These are phyloP conservation scores for Clitarchus hookeri DNA, from an alignment of 2,888 invertebrate genomes.

Conservation along the genomic window DNA sequence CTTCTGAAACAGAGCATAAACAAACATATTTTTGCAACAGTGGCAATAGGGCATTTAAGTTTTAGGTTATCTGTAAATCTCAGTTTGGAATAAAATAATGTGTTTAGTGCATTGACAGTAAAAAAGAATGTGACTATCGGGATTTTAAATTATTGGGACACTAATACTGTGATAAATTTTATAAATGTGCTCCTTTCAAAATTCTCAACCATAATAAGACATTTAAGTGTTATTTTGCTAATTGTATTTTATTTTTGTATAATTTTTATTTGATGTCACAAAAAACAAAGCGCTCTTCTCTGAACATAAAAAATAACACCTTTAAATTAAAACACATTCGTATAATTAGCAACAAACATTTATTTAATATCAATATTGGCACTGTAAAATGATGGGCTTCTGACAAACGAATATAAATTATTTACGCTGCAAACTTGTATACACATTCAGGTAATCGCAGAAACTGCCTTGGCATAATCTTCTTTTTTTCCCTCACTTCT, in stretches of 20 bases:
- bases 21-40: no score
- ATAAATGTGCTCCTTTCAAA: no score
- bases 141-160: no score
- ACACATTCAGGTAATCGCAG: not conserved
- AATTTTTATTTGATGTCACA: not conserved
- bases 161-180: no score
- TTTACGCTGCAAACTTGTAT: not conserved
- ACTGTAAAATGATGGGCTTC: not conserved
- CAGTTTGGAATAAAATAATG: no score
- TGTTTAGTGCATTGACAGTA: no score
- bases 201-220: not conserved
- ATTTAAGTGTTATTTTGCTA: not conserved
- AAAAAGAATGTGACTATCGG: no score
- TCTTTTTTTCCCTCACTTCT: not conserved
- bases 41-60: no score
- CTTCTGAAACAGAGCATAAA: no score
- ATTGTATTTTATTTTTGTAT: not conserved
- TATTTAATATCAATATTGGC: not conserved
- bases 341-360: constrained; percentile 2
- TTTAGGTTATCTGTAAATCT: no score
- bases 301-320: not conserved
- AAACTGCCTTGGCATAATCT: not conserved
- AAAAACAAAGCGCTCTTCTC: not conserved
- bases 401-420: not conserved
- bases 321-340: not conserved